Evolutionary conservation across 2,113 vertebrate genomes (phyloP).

Genomic region (Hippopotamus amphibius): DNA sequence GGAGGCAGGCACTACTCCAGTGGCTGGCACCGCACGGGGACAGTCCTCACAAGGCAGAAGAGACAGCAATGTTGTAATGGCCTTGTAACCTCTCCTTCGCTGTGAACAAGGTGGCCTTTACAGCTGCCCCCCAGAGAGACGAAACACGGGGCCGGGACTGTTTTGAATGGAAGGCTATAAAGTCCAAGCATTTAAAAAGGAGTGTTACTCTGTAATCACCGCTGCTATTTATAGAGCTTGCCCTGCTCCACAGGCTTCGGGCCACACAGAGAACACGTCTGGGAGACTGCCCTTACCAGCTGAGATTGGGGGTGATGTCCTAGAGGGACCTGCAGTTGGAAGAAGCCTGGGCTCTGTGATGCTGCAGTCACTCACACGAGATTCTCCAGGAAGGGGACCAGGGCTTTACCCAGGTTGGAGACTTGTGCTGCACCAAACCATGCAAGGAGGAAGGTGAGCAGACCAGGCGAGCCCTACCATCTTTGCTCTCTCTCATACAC

Average conservation of each 20-base stretch:
- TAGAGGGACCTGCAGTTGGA: not conserved
- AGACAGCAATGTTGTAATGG: slow-evolving; percentile 73
- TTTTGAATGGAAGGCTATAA: slow-evolving; percentile 67
- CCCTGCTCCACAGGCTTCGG: not conserved
- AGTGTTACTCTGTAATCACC: slow-evolving; percentile 63
- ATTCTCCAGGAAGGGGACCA: not conserved
- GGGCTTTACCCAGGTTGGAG: not conserved
- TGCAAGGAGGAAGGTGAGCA: not conserved
- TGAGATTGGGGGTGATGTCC: not conserved
- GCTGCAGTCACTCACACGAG: not conserved
- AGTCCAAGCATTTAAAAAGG: slow-evolving; percentile 50
- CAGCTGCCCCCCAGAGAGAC: slow-evolving; percentile 63
- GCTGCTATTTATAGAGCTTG: slow-evolving; percentile 19
- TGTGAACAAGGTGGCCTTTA: slow-evolving; percentile 73
- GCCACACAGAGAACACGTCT: not conserved
- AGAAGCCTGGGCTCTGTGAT: not conserved
- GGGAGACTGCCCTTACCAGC: not conserved
- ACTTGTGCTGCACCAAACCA: not conserved
- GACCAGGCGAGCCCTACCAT: not conserved
- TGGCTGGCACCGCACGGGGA: not conserved
- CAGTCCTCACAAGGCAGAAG: slow-evolving; percentile 65
- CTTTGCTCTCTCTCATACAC: not conserved
- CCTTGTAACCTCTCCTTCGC: slow-evolving; percentile 71
- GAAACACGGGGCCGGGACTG: slow-evolving; percentile 27
- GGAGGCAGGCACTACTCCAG: not conserved